Base-by-base conservation (phyloP, 1,140 invertebrate species). In the Holcopasites calliopsidis region DNA sequence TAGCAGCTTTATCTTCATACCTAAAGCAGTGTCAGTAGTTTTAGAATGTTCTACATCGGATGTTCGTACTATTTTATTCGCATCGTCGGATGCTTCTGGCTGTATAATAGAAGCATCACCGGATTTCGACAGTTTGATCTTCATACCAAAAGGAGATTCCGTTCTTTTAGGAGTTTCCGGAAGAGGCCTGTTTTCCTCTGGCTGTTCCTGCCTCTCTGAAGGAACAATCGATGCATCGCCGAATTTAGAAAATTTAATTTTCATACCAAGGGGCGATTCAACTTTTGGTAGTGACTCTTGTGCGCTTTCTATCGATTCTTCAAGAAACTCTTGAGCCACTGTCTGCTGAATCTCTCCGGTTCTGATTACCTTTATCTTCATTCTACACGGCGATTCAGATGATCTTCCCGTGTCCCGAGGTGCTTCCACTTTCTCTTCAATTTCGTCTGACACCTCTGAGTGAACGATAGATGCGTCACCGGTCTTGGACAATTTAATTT, bases 111-210 rank as follows among this genome's bases (percentile, higher is more conserved):
- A 88, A 18, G 89, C 88, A 55, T 90, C 89, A 0, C 89, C 87
- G 11, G 79, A 88, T 65, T 89, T 91, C 0, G 86, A 86, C 7
- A 90, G 57, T 65, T 91, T 91, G 10, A 90, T 86, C 58, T 90
- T 91, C 88, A 90, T 89, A n/a, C 88, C 89, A 40, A 90, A 77
- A 8, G 90, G 87, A 16, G 89, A 90, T 65, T 91, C 90, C 52
- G 76, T 85, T 57, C 83, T 77, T 18, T 82, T 83, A 0, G 83
- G 55, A 10, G 16, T 26, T 44, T 90, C 88, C 18, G 28, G 40
- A 42, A 79, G 62, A 50, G 85, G 84, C 52, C 35, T 80, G 7
- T 2, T 18, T 1, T 86, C 79, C 26, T 88, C 77, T 1, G 31
- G 8, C n/a, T 73, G 55, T 16, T 73, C 69, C 26, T 38, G 64